Evolutionary conservation across 2,888 invertebrate species (phyloP), one percentile per base, ranked within the genome.

Genomic region (Teinopalpus imperialis): DNA sequence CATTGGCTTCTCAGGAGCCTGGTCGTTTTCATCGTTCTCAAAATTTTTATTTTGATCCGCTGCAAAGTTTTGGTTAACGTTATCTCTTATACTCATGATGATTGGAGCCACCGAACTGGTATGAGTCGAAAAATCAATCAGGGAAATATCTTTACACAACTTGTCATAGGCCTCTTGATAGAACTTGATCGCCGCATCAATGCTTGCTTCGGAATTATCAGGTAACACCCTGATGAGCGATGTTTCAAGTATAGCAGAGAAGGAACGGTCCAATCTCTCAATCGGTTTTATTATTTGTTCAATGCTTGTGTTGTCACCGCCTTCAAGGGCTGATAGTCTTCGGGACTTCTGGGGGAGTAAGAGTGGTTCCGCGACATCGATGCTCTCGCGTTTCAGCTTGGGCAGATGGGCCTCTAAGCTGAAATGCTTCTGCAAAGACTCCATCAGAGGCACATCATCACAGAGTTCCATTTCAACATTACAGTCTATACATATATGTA

Each of bases 71-170:
- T 88, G 87, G 45, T 88, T 87, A 0, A 88, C 88, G 29, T 88
- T 88, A 48, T 88, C 88, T 16, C 86, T 81, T 18, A 88, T 88
- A 43, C 87, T 87, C 88, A 88, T 87, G 1, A 88, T 87, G 0
- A 88, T 87, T 0, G 88, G 88, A 3, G 88, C 88, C 0, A 88
- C 88, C 0, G 87, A 75, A 41, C 80, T 76, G 0, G 83, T 79
- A 42, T 81, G 78, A 0, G 72, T 55, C 0, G 81, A 69, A 51
- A 88, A 88, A 37, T 88, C 88, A 0, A 81, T 70, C 8, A 40
- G 31, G 0, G 65, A 49, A 0, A 83, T 70, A 10, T 82, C 81
- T n/a, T 63, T 61, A 21, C 72, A 78, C 0, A 88, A 57, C 18
- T 78, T 81, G 8, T 81, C 80, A 46, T 70, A 81, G 0, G 72